phyloP scores from a whole-genome alignment of 1,140 invertebrate genomes.

The Leptoteleia sp. region DNA sequence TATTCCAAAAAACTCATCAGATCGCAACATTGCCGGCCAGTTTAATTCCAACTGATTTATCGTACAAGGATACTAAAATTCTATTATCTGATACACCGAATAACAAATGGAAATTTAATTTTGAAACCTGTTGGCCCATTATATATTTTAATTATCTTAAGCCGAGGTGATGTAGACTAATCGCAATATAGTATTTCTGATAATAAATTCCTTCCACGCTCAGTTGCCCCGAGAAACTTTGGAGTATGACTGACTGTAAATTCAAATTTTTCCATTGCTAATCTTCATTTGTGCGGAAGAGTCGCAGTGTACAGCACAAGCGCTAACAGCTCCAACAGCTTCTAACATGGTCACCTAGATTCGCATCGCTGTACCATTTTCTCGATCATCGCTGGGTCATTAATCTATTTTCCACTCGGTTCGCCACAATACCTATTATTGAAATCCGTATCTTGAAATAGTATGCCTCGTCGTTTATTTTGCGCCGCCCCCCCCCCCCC shows the following conservation, averaged over 20 bases:
- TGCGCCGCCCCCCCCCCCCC: slow-evolving; percentile 6
- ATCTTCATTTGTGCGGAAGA: no score
- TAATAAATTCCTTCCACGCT: neutral
- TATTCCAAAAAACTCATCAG: no score
- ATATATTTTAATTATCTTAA: neutral
- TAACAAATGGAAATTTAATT: no score
- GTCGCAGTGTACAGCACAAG: neutral
- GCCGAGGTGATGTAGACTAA: neutral
- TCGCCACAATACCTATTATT: slow-evolving; percentile 51
- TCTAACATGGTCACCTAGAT: slow-evolving; percentile 8
- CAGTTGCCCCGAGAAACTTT: no score
- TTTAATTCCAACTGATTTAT: no score
- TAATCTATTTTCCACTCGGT: slow-evolving; percentile 51
- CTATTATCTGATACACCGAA: no score
- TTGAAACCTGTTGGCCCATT: no score
- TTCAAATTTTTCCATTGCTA: neutral
- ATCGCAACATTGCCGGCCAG: no score
- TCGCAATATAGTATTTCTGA: neutral
- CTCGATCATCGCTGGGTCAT: slow-evolving; percentile 39
- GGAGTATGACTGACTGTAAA: slow-evolving; percentile 1
- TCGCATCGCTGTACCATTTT: slow-evolving; percentile 21
- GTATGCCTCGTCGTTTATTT: slow-evolving; percentile 55
- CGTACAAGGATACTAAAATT: no score
- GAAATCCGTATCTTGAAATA: slow-evolving; percentile 61
- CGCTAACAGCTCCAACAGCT: slow-evolving; percentile 16